phyloP scores from a whole-genome alignment of 2,113 vertebrate genomes.

The Limnothrissa miodon region DNA sequence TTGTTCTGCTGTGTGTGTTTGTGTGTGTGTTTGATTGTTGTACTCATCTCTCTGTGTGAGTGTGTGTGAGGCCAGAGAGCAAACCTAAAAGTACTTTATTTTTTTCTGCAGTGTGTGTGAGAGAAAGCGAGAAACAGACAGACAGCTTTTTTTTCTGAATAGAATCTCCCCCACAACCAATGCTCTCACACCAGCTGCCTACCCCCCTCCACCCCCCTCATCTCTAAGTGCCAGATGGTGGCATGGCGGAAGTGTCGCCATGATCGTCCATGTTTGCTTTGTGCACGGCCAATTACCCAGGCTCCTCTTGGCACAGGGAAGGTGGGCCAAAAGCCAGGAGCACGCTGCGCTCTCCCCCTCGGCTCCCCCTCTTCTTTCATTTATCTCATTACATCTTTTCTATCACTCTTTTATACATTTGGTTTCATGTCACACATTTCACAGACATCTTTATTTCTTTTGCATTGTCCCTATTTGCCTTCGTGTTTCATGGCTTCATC shows the following conservation, averaged over 20 bases:
- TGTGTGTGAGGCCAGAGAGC: not conserved
- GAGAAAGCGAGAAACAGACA: slow-evolving; percentile 25
- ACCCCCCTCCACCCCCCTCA: slow-evolving; percentile 32
- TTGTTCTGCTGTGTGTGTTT: not conserved
- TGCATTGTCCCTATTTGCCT: not conserved
- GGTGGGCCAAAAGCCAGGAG: slow-evolving; percentile 14
- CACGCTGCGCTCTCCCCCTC: not conserved
- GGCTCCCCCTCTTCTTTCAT: not conserved
- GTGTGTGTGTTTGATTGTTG: not conserved
- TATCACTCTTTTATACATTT: not conserved
- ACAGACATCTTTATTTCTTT: not conserved
- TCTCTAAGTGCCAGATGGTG: slow-evolving; percentile 69
- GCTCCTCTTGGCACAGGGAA: slow-evolving; percentile 30
- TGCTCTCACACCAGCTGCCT: slow-evolving; percentile 35
- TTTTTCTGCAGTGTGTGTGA: not conserved
- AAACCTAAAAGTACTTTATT: not conserved
- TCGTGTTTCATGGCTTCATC: not conserved
- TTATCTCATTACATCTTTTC: not conserved
- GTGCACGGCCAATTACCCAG: slow-evolving; percentile 64
- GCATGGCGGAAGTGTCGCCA: slow-evolving; percentile 55
- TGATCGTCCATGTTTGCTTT: slow-evolving; percentile 70
- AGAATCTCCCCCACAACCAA: not conserved
- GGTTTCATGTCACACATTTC: not conserved
- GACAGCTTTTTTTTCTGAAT: slow-evolving; percentile 7
- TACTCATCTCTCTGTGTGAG: not conserved